phyloP scores from a whole-genome alignment of 1,140 invertebrate genomes.

The Drosophila neocordata region DNA sequence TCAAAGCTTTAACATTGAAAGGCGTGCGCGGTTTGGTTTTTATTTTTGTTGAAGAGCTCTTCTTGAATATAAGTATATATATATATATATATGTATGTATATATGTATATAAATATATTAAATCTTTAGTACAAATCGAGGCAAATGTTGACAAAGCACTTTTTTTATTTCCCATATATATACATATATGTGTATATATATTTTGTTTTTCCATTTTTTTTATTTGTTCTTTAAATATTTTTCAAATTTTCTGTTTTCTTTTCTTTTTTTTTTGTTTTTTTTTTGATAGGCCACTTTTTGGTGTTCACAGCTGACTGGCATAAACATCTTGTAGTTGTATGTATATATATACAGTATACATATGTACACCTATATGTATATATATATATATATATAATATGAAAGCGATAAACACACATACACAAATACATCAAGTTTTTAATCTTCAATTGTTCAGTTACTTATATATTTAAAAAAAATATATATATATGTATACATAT shows the following conservation, averaged over 20 bases:
- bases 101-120: constrained; percentile 44
- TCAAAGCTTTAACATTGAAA: constrained; percentile 4
- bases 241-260: neutral
- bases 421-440: constrained; percentile 49
- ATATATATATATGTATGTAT: constrained; percentile 36
- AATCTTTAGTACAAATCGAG: constrained; percentile 74
- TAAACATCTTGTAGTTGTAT: constrained; percentile 46
- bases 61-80: constrained; percentile 20
- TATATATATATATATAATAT: constrained; percentile 48
- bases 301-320: constrained; percentile 72
- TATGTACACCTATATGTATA: constrained; percentile 43
- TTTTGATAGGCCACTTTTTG: constrained; percentile 74
- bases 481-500: constrained; percentile 43
- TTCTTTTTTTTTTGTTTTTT: too few species aligned
- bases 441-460: constrained; percentile 18
- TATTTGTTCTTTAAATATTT: constrained; percentile 25
- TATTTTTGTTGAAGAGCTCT: constrained; percentile 1
- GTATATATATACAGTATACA: constrained; percentile 49
- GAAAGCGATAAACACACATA: constrained; percentile 73
- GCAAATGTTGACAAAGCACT: constrained; percentile 57
- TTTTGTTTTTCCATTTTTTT: constrained; percentile 24
- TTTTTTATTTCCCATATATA: constrained; percentile 14
- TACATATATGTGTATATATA: neutral
- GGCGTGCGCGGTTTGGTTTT: constrained; percentile 1
- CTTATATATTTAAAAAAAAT: constrained; percentile 18